Percentiles rank a stretch among this genome's conserved stretches.
phyloP scores from a whole-genome alignment of 2,797 vertebrate genomes.

The Spea hammondii region DNA sequence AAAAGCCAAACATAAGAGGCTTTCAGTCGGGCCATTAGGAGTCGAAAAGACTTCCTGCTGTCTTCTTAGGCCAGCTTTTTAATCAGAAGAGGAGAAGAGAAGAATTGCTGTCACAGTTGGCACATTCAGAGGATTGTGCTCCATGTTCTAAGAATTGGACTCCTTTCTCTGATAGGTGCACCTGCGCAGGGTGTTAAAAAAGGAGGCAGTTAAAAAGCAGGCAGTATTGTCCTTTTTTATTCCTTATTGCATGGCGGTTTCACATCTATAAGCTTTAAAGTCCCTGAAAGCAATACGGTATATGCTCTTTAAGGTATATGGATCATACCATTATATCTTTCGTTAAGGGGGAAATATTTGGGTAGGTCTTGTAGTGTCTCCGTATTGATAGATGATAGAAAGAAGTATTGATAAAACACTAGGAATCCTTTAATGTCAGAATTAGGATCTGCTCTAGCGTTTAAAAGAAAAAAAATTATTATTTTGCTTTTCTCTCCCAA shows the following conservation, averaged over 20 bases:
- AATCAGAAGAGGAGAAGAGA: conserved; percentile 60
- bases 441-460: no score
- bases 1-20: conserved; percentile 77
- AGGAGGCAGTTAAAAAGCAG: no score
- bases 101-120: conserved; percentile 69
- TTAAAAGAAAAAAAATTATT: no score
- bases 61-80: conserved; percentile 66
- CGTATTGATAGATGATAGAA: no score
- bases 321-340: no score
- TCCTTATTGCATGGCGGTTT: conserved; percentile 30
- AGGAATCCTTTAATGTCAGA: no score
- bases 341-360: no score
- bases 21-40: conserved; percentile 73
- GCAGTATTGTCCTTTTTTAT: conserved; percentile 41
- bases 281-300: not conserved
- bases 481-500: no score
- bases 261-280: conserved; percentile 40
- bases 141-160: conserved; percentile 55
- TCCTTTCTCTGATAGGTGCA: conserved; percentile 62
- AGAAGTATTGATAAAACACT: no score
- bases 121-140: conserved; percentile 57
- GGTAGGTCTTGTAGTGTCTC: no score
- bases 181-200: conserved; percentile 60
- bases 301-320: no score
- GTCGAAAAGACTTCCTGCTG: conserved; percentile 76